These are phyloP conservation scores for Hypsibius dujardini DNA, from an alignment of 1,140 invertebrate species.

Conservation along the genomic window DNA sequence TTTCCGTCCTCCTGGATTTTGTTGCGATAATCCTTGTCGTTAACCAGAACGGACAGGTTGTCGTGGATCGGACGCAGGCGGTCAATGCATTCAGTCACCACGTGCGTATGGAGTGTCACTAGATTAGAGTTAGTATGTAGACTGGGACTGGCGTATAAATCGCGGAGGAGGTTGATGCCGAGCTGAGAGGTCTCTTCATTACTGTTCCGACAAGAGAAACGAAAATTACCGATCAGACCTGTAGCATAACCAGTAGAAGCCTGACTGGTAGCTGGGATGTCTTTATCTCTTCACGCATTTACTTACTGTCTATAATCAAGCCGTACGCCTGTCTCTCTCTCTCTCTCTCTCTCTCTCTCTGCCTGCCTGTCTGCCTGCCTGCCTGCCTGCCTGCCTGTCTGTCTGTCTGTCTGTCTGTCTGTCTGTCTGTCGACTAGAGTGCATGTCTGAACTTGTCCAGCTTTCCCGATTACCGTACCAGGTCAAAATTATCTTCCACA, in stretches of 20 bases:
- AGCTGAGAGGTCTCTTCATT: slow-evolving; percentile 74
- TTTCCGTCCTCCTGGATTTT: slow-evolving; percentile 53
- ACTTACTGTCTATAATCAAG: too few species aligned
- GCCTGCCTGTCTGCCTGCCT: too few species aligned
- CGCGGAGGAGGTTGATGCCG: slow-evolving; percentile 73
- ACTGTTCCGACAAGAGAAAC: slow-evolving; percentile 49
- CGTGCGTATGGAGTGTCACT: slow-evolving; percentile 68
- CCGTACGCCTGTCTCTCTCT: too few species aligned
- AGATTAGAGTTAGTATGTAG: slow-evolving; percentile 56
- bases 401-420: too few species aligned
- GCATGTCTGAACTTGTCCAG: too few species aligned
- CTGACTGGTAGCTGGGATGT: too few species aligned
- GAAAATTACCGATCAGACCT: slow-evolving; percentile 20
- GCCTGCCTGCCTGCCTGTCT: too few species aligned
- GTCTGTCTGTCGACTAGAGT: too few species aligned
- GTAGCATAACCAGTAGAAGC: too few species aligned
- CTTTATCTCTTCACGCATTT: too few species aligned
- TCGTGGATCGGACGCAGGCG: slow-evolving; percentile 62
- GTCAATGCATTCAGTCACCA: slow-evolving; percentile 70
- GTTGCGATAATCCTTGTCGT: slow-evolving; percentile 39
- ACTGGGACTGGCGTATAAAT: slow-evolving; percentile 81
- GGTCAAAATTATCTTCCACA: slow-evolving; percentile 58
- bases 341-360: too few species aligned
- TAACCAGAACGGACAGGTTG: slow-evolving; percentile 35
- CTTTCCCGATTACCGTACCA: too few species aligned